Conservation (phyloP, 2,113 vertebrate genomes). For the Crotalus helleri region DNA sequence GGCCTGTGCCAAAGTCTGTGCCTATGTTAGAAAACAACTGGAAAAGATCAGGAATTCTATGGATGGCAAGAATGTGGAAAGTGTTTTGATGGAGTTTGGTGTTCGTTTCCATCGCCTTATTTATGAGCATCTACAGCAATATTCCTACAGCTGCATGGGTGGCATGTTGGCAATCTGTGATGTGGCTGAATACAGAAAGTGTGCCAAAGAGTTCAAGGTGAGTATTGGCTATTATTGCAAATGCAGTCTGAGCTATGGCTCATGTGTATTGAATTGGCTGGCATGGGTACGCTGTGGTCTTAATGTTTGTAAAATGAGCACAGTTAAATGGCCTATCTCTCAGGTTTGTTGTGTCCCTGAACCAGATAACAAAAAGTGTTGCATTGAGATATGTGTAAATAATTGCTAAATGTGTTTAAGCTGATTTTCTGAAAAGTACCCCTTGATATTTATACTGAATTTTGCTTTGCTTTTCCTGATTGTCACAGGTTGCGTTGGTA, state of each 20-base stretch:
- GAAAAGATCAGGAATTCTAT: slow-evolving; percentile 94
- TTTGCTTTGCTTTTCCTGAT: slow-evolving; percentile 22
- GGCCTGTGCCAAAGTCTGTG: slow-evolving; percentile 96
- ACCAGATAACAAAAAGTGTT: background rate
- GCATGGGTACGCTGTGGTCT: background rate
- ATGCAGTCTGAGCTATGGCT: background rate
- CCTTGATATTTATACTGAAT: slow-evolving; percentile 9
- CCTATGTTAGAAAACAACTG: slow-evolving; percentile 92
- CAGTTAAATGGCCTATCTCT: background rate
- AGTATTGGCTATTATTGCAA: background rate
- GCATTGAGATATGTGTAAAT: background rate
- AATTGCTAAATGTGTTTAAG: background rate
- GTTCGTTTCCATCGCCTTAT: slow-evolving; percentile 96
- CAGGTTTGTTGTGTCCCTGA: background rate
- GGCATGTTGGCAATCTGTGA: slow-evolving; percentile 99
- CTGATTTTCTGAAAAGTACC: background rate
- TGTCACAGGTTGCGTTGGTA: slow-evolving; percentile 87
- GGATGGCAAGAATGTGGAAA: slow-evolving; percentile 99
- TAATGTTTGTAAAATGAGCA: background rate
- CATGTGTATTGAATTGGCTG: background rate
- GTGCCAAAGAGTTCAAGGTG: slow-evolving; percentile 95
- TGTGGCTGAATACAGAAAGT: slow-evolving; percentile 93
- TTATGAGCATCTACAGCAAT: slow-evolving; percentile 97
- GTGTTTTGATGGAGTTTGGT: slow-evolving; percentile 91
- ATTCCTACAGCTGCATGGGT: slow-evolving; percentile 97